Base-by-base conservation (phyloP, 2,888 invertebrate species). In the Drosophila vallismaia region DNA sequence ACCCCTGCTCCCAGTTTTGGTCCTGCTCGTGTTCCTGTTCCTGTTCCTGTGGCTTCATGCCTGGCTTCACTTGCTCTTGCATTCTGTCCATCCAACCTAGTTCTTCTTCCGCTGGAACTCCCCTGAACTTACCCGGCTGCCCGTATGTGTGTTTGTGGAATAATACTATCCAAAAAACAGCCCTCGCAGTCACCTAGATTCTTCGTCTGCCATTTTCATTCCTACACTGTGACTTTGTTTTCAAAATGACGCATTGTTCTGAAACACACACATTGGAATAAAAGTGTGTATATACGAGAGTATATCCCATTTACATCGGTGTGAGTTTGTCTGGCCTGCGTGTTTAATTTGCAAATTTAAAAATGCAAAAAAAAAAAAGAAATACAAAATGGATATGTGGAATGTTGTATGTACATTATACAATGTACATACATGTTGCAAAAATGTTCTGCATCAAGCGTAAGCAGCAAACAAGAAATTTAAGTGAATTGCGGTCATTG, bases 211-310 rank as follows among this genome's bases (percentile, higher is more conserved):
- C 62, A 49, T 67, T 75, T 77, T 51, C 57, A 38, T 58, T 69
- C 49, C 55, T 31, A 28, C 45, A 38, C 48, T 36, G 53, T 75
- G 62, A 75, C 69, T 73, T 71, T 81, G 77, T 70, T 58, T 75
- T 86, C 72, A 75, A 77, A 87, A 86, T 83, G 88, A 86, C 84
- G 88, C 82, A 82, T 82, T 82, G 83, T 87, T 79, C 66, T 38
- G 58, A 57, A 57, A 70, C 57, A 42, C 46, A 67, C 48, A 50
- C 53, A 40, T 10, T n/a, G n/a, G n/a, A n/a, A 38, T 49, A 49
- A 40, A 55, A 19, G 26, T 45, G 33, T 14, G 46, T 40, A 56
- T 50, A 38, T 38, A 28, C 9, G 38, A 19, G 19, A 19, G 19
- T 19, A 19, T 19, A 19, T 19, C 2, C 28, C 9, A 33, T n/a